phyloP scores from a whole-genome alignment of 92 coral and sea anemone species.

The Epizoanthus rinbou region DNA sequence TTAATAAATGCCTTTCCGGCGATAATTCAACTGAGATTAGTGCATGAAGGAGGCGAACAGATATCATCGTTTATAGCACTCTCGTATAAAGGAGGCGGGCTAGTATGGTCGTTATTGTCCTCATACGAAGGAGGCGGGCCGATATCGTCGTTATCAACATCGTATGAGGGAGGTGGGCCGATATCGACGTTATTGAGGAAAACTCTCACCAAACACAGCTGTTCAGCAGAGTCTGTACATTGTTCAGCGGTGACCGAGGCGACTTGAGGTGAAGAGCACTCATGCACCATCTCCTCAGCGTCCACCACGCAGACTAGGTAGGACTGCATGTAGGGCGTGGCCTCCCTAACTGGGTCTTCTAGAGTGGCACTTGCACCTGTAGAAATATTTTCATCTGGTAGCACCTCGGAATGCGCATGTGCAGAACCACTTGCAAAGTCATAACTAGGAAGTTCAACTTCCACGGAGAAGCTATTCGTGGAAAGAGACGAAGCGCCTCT shows the following conservation, averaged over 20 bases:
- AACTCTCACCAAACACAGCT: conserved; percentile 1
- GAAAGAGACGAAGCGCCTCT: not conserved
- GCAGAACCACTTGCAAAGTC: not conserved
- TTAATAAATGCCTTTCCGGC: too few relatives aligned
- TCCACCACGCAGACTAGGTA: not conserved
- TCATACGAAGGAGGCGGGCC: conserved; percentile 22
- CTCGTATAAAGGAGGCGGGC: not conserved
- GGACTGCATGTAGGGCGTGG: not conserved
- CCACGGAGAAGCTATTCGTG: not conserved
- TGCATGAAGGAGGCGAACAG: too few relatives aligned
- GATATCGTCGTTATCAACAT: not conserved
- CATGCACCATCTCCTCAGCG: not conserved
- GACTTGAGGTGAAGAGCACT: not conserved
- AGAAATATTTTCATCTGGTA: not conserved
- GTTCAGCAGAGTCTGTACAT: not conserved
- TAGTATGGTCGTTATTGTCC: not conserved
- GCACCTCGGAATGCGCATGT: not conserved
- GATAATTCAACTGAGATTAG: too few relatives aligned
- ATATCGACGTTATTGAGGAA: not conserved
- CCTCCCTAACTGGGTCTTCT: not conserved
- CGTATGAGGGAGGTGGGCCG: conserved; percentile 7
- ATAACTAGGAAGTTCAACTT: conserved; percentile 8
- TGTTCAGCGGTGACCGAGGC: not conserved
- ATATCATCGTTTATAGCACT: not conserved
- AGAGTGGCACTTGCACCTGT: not conserved